Percentiles rank a stretch among this genome's conserved stretches.
These are phyloP conservation scores for Dermatophagoides farinae DNA, from an alignment of 1,140 invertebrate species.

Conservation along the genomic window DNA sequence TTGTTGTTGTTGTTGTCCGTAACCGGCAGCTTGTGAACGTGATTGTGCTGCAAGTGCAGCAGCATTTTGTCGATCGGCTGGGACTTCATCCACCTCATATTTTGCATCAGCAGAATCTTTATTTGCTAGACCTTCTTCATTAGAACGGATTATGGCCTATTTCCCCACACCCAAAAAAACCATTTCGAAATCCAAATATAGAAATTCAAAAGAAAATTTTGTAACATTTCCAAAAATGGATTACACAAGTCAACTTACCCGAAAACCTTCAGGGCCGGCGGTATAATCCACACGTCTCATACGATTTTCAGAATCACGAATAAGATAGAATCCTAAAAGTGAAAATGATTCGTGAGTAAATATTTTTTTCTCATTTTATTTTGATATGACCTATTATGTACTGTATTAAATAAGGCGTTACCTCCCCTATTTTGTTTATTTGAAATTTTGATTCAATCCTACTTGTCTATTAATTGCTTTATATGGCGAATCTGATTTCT, in stretches of 20 bases:
- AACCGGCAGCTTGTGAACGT: background rate
- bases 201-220: no score
- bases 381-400: no score
- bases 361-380: no score
- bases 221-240: no score
- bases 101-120: constrained; percentile 1
- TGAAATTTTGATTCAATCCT: no score
- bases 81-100: background rate
- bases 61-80: background rate
- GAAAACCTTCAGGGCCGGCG: constrained; percentile 6
- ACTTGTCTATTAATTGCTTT: no score
- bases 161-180: background rate
- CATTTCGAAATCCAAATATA: constrained; percentile 2
- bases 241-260: background rate
- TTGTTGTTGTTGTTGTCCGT: background rate
- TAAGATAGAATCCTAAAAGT: constrained; percentile 9
- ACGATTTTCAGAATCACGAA: constrained; percentile 2
- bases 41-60: background rate
- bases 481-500: no score
- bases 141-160: constrained; percentile 13
- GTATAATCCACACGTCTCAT: constrained; percentile 12
- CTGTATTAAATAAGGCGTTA: no score
- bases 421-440: no score
- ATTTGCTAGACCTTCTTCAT: constrained; percentile 14
- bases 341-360: background rate